Conservation (phyloP, 1,140 invertebrate genomes). For the Drosophila punjabiensis region DNA sequence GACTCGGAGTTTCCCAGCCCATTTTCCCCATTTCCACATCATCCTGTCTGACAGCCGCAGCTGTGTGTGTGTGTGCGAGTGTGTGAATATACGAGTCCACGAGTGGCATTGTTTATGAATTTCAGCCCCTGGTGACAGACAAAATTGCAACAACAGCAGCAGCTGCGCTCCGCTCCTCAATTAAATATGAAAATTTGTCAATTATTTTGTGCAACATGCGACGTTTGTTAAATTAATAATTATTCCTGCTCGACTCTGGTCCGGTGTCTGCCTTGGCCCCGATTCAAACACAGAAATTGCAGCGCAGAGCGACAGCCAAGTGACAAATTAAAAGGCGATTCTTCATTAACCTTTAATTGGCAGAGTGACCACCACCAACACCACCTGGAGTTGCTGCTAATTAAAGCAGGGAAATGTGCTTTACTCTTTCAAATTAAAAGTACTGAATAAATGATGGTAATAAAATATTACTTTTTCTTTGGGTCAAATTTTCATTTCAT, state of each 20-base stretch:
- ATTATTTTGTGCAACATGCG: slow-evolving; percentile 83
- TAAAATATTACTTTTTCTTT: slow-evolving; percentile 5
- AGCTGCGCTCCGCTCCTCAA: slow-evolving; percentile 76
- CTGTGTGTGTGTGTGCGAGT: slow-evolving; percentile 65
- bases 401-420: slow-evolving; percentile 5
- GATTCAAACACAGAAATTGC: slow-evolving; percentile 31
- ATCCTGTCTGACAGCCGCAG: slow-evolving; percentile 60
- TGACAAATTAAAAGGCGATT: slow-evolving; percentile 51
- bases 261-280: slow-evolving; percentile 40
- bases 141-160: slow-evolving; percentile 43
- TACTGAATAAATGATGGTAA: not conserved
- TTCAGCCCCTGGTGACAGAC: slow-evolving; percentile 75
- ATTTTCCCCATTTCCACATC: slow-evolving; percentile 6
- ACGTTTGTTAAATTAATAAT: slow-evolving; percentile 83
- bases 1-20: not conserved
- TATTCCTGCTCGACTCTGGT: slow-evolving; percentile 63
- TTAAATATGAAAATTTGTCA: slow-evolving; percentile 84
- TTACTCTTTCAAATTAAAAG: not conserved
- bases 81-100: slow-evolving; percentile 52
- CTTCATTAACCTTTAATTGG: slow-evolving; percentile 48
- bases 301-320: slow-evolving; percentile 22
- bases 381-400: slow-evolving; percentile 30
- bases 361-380: not conserved
- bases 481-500: not conserved
- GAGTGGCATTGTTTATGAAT: slow-evolving; percentile 74